Evolutionary conservation across 2,888 invertebrate genomes (phyloP), one percentile per base, ranked within the genome.

Genomic region (Sympetrum striolatum): DNA sequence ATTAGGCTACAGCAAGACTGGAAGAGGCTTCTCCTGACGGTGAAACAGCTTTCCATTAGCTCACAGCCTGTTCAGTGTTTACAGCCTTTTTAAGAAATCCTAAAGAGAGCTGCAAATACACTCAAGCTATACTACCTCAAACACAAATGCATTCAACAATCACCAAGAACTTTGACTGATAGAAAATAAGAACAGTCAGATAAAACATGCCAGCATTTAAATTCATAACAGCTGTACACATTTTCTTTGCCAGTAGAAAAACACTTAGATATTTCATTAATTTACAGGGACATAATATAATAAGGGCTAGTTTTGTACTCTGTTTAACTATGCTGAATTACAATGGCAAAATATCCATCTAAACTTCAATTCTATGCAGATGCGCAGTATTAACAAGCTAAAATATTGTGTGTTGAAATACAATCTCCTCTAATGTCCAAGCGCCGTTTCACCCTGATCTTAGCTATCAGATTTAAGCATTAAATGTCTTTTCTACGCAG

Each of bases 401-500:
- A 82, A 86, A 86, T 86, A 86, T 58, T 86, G 37, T 82, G 86
- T 58, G 86, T 86, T 86, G 64, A 60, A n/a, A 60, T 86, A 86
- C 64, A 86, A 86, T 60, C 86, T 86, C 86, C 64, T 86, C 37
- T 86, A 60, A 60, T 86, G 37, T 58, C 60, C 86, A 86, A 86
- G 86, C 39, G 86, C 86, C 86, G 37, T 37, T 86, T 86, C 86
- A 64, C 86, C 86, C 64, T 86, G 37, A 86, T 86, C 86, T 86
- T 86, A 60, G 39, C 60, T 86, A 86, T 86, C 86, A 60, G 86
- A 86, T 60, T 64, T 64, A 86, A 86, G 86, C 86, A 86, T 60
- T 86, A 86, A 86, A 64, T 86, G 86, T 86, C 86, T 86, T 86
- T 86, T 86, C 86, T 86, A 86, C n/a, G 86, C 86, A 60, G 86